These are phyloP conservation scores for Microhierax caerulescens DNA, from an alignment of 2,797 vertebrate genomes.

Conservation along the genomic window DNA sequence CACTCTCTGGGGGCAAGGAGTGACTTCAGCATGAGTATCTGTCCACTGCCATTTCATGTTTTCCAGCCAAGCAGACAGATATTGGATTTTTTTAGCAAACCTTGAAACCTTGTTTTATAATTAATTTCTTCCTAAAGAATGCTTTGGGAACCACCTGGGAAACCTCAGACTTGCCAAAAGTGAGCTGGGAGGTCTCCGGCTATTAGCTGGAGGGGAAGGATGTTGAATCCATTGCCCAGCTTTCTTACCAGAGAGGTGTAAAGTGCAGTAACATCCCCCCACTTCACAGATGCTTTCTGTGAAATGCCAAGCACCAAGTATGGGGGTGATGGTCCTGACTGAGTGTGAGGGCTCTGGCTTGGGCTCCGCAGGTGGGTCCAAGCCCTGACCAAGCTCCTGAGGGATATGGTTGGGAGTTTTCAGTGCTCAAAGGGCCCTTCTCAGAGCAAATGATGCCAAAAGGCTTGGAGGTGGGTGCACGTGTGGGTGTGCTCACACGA, in stretches of 20 bases:
- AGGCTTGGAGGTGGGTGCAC: not conserved
- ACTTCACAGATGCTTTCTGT: not conserved
- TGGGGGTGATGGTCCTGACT: not conserved
- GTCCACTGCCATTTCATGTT: not conserved
- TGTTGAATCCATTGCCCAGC: not conserved
- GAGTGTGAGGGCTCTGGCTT: accelerated
- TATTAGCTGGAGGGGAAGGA: not conserved
- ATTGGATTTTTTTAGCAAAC: not conserved
- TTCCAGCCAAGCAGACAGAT: not conserved
- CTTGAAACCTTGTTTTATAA: not conserved
- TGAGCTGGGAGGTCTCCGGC: not conserved
- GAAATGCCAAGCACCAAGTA: not conserved
- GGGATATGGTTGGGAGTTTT: not conserved
- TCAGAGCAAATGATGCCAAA: not conserved
- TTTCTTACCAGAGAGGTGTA: not conserved
- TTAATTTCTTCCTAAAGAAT: not conserved
- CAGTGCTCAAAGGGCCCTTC: not conserved
- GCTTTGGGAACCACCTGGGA: too few species aligned
- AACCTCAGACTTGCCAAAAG: too few species aligned
- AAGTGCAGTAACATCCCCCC: not conserved
- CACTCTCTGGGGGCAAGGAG: not conserved
- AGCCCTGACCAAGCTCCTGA: not conserved
- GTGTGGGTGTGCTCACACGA: slow-evolving; percentile 11
- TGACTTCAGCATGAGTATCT: accelerated
- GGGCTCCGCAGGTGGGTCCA: not conserved